A percentile compares a stretch with the other conserved stretches of the same genome.
These are phyloP conservation scores for Dromaius novaehollandiae DNA, from an alignment of 2,113 vertebrate species.

Conservation along the genomic window DNA sequence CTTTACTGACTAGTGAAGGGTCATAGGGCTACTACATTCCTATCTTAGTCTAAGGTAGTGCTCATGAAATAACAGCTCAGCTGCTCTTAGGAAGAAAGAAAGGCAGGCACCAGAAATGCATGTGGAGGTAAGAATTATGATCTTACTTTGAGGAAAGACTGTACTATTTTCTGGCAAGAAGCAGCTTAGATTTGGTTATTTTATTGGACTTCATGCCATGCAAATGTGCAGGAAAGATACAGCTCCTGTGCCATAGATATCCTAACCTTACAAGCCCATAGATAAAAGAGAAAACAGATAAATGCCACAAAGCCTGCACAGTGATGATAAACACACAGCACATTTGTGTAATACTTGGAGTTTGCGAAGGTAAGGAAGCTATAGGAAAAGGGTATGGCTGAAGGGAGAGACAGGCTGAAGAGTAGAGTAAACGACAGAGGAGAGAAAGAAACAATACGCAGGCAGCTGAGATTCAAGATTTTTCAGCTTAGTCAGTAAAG, in stretches of 20 bases:
- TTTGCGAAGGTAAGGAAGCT: not conserved
- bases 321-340: accelerated
- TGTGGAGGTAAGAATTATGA: not conserved
- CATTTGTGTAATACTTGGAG: not conserved
- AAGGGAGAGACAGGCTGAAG: not conserved
- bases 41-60: not conserved
- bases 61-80: not conserved
- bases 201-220: not conserved
- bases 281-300: not conserved
- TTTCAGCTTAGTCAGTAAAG: slow-evolving; percentile 42
- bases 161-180: not conserved
- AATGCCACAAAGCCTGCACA: not conserved
- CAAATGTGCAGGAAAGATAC: not conserved
- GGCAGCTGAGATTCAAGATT: not conserved
- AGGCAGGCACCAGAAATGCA: not conserved
- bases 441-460: not conserved
- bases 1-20: not conserved
- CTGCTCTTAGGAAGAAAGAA: not conserved
- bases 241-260: not conserved
- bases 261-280: not conserved
- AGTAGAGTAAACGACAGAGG: not conserved
- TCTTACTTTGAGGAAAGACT: not conserved
- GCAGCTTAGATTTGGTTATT: not conserved
- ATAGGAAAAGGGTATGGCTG: not conserved
- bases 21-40: not conserved